phyloP scores from a whole-genome alignment of 2,797 vertebrate species.

The Iguana delicatissima region DNA sequence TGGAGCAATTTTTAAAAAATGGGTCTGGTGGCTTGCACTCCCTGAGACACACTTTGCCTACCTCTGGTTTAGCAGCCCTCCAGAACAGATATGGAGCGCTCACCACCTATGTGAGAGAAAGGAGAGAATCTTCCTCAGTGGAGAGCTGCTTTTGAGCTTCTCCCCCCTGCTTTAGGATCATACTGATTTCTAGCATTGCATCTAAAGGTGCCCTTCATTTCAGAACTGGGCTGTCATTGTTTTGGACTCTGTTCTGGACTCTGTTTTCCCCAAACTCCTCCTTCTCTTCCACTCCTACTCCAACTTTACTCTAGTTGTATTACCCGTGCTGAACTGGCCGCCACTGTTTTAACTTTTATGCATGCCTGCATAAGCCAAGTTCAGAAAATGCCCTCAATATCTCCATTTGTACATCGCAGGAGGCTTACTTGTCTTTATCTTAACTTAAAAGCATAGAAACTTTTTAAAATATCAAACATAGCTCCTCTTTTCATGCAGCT shows the following conservation, averaged over 20 bases:
- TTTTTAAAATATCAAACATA: neutral
- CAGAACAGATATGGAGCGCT: too few relatives aligned
- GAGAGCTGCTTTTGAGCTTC: too few relatives aligned
- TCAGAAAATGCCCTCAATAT: slow-evolving; percentile 43
- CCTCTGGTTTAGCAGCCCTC: too few relatives aligned
- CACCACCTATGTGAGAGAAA: too few relatives aligned
- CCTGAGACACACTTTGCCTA: too few relatives aligned
- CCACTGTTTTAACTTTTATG: neutral
- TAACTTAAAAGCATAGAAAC: neutral
- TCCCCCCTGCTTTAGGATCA: neutral
- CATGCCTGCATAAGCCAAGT: neutral
- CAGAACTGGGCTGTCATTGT: neutral
- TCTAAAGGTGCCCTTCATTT: neutral
- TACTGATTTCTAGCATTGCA: neutral
- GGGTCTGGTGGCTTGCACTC: too few relatives aligned
- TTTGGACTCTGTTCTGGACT: neutral
- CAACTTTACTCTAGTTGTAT: too few relatives aligned
- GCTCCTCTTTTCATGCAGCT: slow-evolving; percentile 46
- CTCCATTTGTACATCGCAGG: slow-evolving; percentile 58
- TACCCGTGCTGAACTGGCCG: too few relatives aligned
- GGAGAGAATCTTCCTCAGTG: too few relatives aligned
- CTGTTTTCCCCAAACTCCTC: neutral
- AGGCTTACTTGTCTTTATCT: slow-evolving; percentile 56
- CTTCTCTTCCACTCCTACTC: too few relatives aligned
- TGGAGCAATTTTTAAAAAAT: too few relatives aligned